Percentiles rank a stretch among this genome's conserved stretches.
These are phyloP conservation scores for Alaudala cheleensis DNA, from an alignment of 2,113 vertebrate genomes.

Conservation along the genomic window DNA sequence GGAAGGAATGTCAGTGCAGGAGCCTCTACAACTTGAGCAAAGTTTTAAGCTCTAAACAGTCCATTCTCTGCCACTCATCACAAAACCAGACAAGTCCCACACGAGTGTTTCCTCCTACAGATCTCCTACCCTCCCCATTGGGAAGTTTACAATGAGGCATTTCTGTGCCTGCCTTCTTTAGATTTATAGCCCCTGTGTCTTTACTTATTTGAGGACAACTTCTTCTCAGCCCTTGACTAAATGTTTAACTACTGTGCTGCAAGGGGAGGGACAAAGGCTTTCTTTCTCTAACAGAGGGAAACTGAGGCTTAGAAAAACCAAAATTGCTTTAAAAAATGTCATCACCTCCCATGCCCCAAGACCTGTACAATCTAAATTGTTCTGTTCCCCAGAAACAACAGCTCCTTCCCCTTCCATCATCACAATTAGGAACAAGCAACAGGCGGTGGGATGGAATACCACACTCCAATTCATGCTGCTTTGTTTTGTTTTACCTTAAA, in stretches of 20 bases:
- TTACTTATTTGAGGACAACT: neutral
- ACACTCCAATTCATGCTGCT: conserved; percentile 34
- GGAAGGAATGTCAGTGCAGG: neutral
- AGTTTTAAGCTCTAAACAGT: neutral
- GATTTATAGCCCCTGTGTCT: neutral
- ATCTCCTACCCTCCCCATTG: neutral
- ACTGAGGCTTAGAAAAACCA: neutral
- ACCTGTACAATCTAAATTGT: neutral
- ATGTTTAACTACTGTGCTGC: neutral
- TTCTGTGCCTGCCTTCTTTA: neutral
- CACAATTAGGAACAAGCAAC: conserved; percentile 53
- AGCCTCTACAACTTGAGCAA: neutral
- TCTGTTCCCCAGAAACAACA: neutral
- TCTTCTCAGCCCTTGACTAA: neutral
- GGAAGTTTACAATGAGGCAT: neutral
- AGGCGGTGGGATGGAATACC: conserved; percentile 53
- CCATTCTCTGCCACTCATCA: neutral
- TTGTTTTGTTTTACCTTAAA: conserved; percentile 75
- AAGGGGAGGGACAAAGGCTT: neutral
- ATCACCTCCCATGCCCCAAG: neutral
- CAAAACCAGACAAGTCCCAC: neutral
- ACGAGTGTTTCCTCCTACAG: neutral
- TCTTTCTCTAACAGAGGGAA: neutral
- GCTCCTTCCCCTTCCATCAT: neutral
- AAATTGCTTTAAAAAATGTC: neutral